Percentiles rank a stretch among this genome's conserved stretches.
These are phyloP conservation scores for Drosophila kohkoa DNA, from an alignment of 1,140 invertebrate species.

Conservation along the genomic window DNA sequence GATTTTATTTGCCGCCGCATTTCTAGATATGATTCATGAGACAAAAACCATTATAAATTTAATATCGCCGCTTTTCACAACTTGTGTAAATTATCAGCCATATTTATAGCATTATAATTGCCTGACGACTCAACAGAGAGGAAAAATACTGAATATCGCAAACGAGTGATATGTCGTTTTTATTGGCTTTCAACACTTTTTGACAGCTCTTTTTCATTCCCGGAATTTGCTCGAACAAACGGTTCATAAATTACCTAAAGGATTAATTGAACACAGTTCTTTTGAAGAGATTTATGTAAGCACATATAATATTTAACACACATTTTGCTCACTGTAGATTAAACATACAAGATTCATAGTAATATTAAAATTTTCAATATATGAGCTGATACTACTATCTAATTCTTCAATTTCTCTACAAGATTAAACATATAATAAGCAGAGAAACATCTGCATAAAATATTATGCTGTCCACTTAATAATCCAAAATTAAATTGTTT, in stretches of 20 bases:
- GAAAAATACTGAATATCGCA: not conserved
- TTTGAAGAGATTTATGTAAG: not conserved
- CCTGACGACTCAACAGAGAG: not conserved
- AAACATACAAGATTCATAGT: too few species aligned
- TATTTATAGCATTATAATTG: slow-evolving; percentile 13
- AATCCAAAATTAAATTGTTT: too few species aligned
- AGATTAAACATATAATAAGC: too few species aligned
- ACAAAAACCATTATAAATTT: not conserved
- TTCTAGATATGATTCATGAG: slow-evolving; percentile 1
- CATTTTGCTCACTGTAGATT: too few species aligned
- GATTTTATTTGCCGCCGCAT: not conserved
- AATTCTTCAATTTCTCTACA: too few species aligned
- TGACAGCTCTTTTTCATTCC: not conserved
- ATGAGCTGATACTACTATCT: too few species aligned
- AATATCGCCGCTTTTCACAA: not conserved
- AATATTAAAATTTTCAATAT: too few species aligned
- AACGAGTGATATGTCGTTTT: not conserved
- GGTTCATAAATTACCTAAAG: not conserved
- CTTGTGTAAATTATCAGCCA: slow-evolving; percentile 3
- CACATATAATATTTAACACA: not conserved
- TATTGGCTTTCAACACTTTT: slow-evolving; percentile 11
- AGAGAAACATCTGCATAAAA: too few species aligned
- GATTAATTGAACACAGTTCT: not conserved
- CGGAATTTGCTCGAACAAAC: not conserved
- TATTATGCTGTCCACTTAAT: too few species aligned